Evolutionary conservation across 2,888 invertebrate species (phyloP), one percentile per base, ranked within the genome.

Genomic region (Drosophila mulleri): DNA sequence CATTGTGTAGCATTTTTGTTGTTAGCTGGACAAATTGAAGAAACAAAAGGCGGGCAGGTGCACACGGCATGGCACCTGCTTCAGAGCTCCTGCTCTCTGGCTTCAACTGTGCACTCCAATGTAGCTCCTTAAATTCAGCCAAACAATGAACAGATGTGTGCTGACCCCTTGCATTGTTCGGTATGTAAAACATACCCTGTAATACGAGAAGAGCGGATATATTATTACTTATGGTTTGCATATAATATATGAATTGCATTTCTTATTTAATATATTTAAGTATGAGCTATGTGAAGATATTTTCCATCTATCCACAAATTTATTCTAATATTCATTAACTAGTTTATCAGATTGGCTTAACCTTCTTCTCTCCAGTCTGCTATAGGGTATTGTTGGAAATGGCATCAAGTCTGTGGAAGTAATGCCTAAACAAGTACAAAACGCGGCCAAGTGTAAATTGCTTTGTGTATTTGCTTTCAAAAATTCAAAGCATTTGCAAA

Each of bases 1-100:
- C 60, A 82, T 75, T 82, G 67, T 78, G 58, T 66, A 73, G 72
- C 72, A 69, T 80, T 84, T 87, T 77, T 29, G 66, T 42, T 56
- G 52, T 47, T 29, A 57, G 11, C 29, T 37, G 39, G 20, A 26
- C 50, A 42, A 56, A 44, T 32, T 57, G 57, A 9, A 26, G 39
- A 18, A 29, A 59, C 48, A 59, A 59, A 39, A 59, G 59, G 26
- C 39, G 47, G 16, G 11, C 37, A 26, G 39, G 37, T 12, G 23
- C 11, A 47, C 47, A 18, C 11, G n/a, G 58, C 9, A 42, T 41
- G 14, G 42, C 56, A 56, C 29, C 29, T 57, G 56, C 32, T 32
- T 29, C 32, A 16, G 32, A 47, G 14, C 41, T 52, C 20, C 18
- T 11, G n/a, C 47, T 20, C 41, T 65, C 54, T 42, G 37, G 16